Evolutionary conservation across 2,888 invertebrate species (phyloP), one percentile per base, ranked within the genome.

Genomic region (Amphipoea oculea): DNA sequence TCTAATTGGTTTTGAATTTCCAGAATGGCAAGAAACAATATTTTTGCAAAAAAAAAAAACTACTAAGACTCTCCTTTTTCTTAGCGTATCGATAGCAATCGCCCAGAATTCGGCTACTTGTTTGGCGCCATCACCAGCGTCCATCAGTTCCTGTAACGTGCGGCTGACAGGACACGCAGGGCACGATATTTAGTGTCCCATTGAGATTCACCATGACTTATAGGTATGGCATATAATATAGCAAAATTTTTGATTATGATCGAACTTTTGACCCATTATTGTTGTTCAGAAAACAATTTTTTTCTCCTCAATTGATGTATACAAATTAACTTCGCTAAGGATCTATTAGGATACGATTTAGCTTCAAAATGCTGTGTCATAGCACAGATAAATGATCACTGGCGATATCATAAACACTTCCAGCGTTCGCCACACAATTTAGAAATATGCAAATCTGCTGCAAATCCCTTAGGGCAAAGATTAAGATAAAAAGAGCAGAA

Each of bases 381-480:
- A 83, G 69, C 76, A 75, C 29, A 84, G 79, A 90, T 87, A 88
- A 89, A 83, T 69, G 80, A 85, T 74, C 23, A 71, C 74, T 85
- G 81, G 78, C 76, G 85, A 89, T 82, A 89, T 89, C 83, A 90
- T 89, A 91, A 92, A 92, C 92, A 93, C 83, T 88, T 82, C 78
- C 73, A 82, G 36, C 88, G 87, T 86, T 89, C 84, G 86, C 73
- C 86, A 81, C 79, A 82, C 89, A 91, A 92, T 94, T 93, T 92
- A 94, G 94, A 93, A 93, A 92, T 94, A 94, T 94, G 94, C 89
- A 92, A 94, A 94, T 93, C 82, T 79, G 70, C 85, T 89, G 89
- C 90, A 92, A 93, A 93, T 93, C 92, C 92, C 82, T 80, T 20
- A 51, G 9, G 63, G 14, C 85, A 85, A 80, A 85, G 88, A 88